Evolutionary conservation across 2,888 invertebrate genomes (phyloP).

Genomic region (Drosophila sordidula): DNA sequence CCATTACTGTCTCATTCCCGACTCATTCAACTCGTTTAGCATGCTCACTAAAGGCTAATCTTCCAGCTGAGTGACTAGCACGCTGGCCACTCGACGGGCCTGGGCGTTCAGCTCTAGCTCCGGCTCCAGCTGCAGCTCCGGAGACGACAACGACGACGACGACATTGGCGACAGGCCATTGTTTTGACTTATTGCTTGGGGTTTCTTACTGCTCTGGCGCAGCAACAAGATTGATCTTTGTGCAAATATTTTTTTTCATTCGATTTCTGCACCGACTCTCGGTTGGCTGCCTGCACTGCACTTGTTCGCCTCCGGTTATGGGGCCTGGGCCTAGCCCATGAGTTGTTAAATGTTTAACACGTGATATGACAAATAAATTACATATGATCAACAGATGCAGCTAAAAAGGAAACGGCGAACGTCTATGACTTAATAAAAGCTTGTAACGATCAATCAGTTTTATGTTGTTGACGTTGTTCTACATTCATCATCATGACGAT

Average conservation of each 20-base stretch:
- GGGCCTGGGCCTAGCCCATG: constrained; percentile 69
- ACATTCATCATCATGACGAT: constrained; percentile 63
- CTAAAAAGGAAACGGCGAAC: constrained; percentile 37
- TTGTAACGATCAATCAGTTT: constrained; percentile 76
- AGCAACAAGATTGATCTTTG: constrained; percentile 71
- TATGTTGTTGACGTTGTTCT: constrained; percentile 65
- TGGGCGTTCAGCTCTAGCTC: neutral
- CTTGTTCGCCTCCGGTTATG: constrained; percentile 64
- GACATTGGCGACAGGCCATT: constrained; percentile 78
- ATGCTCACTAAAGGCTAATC: constrained; percentile 66
- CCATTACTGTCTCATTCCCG: constrained; percentile 83
- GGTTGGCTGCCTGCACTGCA: constrained; percentile 47
- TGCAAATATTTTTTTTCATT: constrained; percentile 63
- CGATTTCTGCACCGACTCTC: constrained; percentile 64
- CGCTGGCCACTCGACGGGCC: constrained; percentile 30
- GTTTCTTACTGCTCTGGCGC: constrained; percentile 47
- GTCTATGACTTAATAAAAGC: constrained; percentile 79
- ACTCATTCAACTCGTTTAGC: constrained; percentile 82
- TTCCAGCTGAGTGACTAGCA: constrained; percentile 60
- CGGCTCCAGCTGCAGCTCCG: constrained; percentile 13
- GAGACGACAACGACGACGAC: constrained; percentile 33
- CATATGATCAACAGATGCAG: constrained; percentile 76
- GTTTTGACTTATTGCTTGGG: constrained; percentile 77
- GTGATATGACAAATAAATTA: constrained; percentile 85
- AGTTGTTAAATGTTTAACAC: constrained; percentile 84